Evolutionary conservation across 2,888 invertebrate species (phyloP), one percentile per base, ranked within the genome.

Genomic region (Crocallis elinguaria): DNA sequence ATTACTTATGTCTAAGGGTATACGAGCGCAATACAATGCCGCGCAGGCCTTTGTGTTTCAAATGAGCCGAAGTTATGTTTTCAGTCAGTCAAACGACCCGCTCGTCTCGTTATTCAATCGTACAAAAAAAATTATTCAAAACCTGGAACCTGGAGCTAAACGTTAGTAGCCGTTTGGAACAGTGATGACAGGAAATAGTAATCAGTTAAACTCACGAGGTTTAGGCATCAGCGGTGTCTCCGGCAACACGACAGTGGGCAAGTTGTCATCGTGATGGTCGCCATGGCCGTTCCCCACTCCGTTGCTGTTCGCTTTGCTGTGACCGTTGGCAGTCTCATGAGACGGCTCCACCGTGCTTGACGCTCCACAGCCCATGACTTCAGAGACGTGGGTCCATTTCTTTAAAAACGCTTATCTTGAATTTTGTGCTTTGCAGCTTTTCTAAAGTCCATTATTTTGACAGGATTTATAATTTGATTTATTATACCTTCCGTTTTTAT

Each of bases 331-430:
- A 16, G 63, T 41, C 27, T 70, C 77, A 30, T 60, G 63, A 9
- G 82, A 74, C 0, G 85, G 77, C 12, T 84, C 77, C 23, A 86
- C 87, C 59, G 82, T 79, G 14, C 79, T 82, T 0, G 92, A 92
- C 0, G 92, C 84, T 3, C 92, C 92, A 55, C 92, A 92, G 50
- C 92, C 92, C 92, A 92, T 92, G 61, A 37, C 70, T 7, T 35
- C 19, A 42, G 7, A 33, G 49, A 11, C 19, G 16, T 57, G 39
- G 13, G 60, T 59, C 11, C 41, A 53, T 41, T 52, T 49, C 7
- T 46, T 32, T 27, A 1, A 1, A 1, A 14, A 32, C 8, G 14
- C 8, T 30, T 16, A 9, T 19, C 17, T 33, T 23, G 23, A 4
- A 13, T 23, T 29, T 11, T 1, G 6, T 8, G 9, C 13, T 38